Percentiles rank a stretch among this genome's conserved stretches.
phyloP scores from a whole-genome alignment of 30 jellyfish, hydroid and myxozoan species.

The Hydractinia echinata region DNA sequence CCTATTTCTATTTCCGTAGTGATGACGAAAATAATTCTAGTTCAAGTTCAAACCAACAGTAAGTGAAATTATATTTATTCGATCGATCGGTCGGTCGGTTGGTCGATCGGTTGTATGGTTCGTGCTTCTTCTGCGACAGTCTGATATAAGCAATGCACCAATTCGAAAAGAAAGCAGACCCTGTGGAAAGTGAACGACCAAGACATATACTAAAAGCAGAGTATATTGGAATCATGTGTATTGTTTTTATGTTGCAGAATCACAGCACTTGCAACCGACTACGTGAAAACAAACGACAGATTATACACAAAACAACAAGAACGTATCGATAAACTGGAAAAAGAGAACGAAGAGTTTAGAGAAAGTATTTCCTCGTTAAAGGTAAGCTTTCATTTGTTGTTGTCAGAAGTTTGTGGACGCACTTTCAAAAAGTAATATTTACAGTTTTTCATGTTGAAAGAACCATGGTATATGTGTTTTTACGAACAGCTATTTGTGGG shows the following conservation, averaged over 20 bases:
- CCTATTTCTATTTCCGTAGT: slow-evolving; percentile 26
- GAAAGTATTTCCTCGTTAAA: slow-evolving; percentile 33
- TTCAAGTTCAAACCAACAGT: slow-evolving; percentile 27
- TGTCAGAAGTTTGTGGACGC: neutral
- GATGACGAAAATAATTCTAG: slow-evolving; percentile 60
- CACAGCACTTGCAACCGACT: too few species aligned
- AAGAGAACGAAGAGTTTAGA: slow-evolving; percentile 58
- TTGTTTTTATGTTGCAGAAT: too few species aligned
- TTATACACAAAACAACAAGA: slow-evolving; percentile 14
- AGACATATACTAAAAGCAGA: too few species aligned
- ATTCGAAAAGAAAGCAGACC: too few species aligned
- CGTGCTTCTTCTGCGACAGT: too few species aligned
- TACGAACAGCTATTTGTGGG: neutral
- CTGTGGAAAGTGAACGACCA: too few species aligned
- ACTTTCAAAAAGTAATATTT: neutral
- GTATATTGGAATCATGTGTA: too few species aligned
- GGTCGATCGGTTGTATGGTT: too few species aligned
- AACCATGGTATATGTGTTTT: neutral
- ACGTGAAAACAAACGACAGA: neutral
- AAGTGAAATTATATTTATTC: neutral
- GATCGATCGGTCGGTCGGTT: too few species aligned
- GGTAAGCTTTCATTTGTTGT: slow-evolving; percentile 24
- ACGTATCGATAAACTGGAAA: slow-evolving; percentile 32
- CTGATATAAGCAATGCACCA: too few species aligned
- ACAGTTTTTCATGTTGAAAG: neutral